phyloP scores from a whole-genome alignment of 2,797 vertebrate species.

The Manis crassicaudata region DNA sequence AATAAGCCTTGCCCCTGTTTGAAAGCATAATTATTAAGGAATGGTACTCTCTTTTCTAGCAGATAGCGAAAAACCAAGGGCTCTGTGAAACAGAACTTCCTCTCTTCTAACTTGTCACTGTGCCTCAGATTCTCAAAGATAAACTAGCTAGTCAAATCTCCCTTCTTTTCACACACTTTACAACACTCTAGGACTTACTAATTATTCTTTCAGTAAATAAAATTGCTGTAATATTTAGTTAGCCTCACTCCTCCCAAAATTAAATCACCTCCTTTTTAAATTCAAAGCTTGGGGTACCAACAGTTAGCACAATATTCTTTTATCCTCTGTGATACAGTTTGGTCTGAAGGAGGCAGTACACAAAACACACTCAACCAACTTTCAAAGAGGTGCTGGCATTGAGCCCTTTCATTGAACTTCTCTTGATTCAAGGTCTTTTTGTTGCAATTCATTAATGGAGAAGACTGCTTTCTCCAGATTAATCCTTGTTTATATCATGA shows the following conservation, averaged over 20 bases:
- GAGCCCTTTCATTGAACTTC: background rate
- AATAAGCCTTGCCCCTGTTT: background rate
- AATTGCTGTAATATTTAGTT: background rate
- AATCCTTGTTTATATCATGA: background rate
- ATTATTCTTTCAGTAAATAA: constrained; percentile 26
- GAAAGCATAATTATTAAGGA: background rate
- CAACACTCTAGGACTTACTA: background rate
- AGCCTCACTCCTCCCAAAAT: background rate
- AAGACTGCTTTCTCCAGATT: background rate
- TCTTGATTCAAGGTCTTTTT: background rate
- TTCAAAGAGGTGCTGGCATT: background rate
- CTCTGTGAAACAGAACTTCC: background rate
- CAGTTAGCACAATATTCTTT: background rate
- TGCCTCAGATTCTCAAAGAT: background rate
- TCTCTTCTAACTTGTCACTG: background rate
- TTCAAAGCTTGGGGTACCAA: background rate
- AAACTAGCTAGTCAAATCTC: background rate
- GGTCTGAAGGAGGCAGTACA: background rate
- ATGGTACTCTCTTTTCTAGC: background rate
- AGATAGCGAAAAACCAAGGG: background rate
- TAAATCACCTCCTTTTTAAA: background rate
- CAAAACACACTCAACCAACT: background rate
- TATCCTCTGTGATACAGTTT: background rate
- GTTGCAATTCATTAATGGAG: background rate
- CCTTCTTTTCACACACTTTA: background rate